These are phyloP conservation scores for Hexactinellida sp. DNA, from an alignment of 37 sponge, comb jelly and placozoan genomes.

Conservation along the genomic window DNA sequence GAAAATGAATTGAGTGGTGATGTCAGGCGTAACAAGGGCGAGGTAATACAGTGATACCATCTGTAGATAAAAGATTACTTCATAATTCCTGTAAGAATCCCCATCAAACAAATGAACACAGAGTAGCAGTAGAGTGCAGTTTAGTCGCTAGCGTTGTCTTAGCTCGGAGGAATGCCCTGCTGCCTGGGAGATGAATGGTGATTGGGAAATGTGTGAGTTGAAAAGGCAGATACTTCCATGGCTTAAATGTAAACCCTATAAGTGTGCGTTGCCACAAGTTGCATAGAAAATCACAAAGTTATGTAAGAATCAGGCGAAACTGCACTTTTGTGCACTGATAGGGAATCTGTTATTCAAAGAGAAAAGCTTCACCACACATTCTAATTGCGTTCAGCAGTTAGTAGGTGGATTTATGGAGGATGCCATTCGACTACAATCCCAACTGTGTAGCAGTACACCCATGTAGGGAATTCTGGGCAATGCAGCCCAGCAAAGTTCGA, in stretches of 20 bases:
- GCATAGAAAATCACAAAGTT: neutral
- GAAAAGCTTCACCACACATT: slow-evolving; percentile 17
- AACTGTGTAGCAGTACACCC: neutral
- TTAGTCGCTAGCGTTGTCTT: neutral
- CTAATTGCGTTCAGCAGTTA: neutral
- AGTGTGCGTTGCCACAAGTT: slow-evolving; percentile 10
- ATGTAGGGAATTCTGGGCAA: neutral
- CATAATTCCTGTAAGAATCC: neutral
- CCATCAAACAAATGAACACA: neutral
- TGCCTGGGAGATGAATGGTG: neutral
- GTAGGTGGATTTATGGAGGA: neutral
- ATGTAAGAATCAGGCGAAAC: slow-evolving; percentile 13
- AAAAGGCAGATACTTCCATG: slow-evolving; percentile 15
- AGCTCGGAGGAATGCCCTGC: slow-evolving; percentile 8
- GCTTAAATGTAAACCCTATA: slow-evolving; percentile 1
- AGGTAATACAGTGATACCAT: slow-evolving; percentile 7
- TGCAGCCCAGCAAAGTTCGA: neutral
- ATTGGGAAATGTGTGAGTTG: neutral
- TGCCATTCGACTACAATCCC: neutral
- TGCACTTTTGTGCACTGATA: slow-evolving; percentile 8
- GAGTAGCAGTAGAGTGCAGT: neutral
- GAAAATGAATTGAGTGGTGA: slow-evolving; percentile 13
- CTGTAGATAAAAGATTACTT: neutral
- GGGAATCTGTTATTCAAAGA: slow-evolving; percentile 15
- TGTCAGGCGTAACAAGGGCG: slow-evolving; percentile 9